Percentiles rank a stretch among this genome's conserved stretches.
phyloP scores from a whole-genome alignment of 2,797 vertebrate genomes.

The Monodelphis domestica region DNA sequence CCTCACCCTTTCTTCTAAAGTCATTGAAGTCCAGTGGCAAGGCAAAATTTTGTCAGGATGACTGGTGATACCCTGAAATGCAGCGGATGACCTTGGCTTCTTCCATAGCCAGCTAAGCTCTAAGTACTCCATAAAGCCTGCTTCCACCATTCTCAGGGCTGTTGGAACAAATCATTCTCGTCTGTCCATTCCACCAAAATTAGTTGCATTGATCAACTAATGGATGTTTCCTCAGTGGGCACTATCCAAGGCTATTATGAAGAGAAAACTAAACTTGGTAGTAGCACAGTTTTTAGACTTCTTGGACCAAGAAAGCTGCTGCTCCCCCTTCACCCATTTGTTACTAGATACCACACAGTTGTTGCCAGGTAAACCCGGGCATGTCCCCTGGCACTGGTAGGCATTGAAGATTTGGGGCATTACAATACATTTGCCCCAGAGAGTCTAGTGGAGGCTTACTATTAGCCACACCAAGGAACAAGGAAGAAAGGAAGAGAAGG shows the following conservation, averaged over 20 bases:
- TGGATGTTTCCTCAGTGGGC: slow-evolving; percentile 13
- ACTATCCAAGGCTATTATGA: slow-evolving; percentile 40
- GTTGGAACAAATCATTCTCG: too few relatives aligned
- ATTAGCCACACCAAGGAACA: slow-evolving; percentile 18
- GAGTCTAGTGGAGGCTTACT: slow-evolving; percentile 39
- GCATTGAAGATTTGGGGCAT: slow-evolving; percentile 34
- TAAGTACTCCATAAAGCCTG: too few relatives aligned
- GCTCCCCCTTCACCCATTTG: not conserved
- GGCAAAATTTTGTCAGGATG: too few relatives aligned
- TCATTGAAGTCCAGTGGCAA: too few relatives aligned
- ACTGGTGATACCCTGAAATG: too few relatives aligned
- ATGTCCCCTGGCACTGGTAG: slow-evolving; percentile 14
- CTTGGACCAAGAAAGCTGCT: not conserved
- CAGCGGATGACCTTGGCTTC: too few relatives aligned
- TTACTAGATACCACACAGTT: not conserved
- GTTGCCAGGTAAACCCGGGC: not conserved
- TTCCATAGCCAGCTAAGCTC: too few relatives aligned
- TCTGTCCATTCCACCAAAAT: too few relatives aligned
- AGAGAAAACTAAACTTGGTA: slow-evolving; percentile 9
- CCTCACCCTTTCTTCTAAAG: too few relatives aligned
- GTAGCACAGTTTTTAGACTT: slow-evolving; percentile 27
- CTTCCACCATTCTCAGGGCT: too few relatives aligned
- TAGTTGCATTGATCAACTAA: not conserved
- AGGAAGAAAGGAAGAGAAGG: not conserved
- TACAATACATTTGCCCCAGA: not conserved